Evolutionary conservation across 2,797 vertebrate species (phyloP), one percentile per base, ranked within the genome.

Genomic region (Anabas testudineus): DNA sequence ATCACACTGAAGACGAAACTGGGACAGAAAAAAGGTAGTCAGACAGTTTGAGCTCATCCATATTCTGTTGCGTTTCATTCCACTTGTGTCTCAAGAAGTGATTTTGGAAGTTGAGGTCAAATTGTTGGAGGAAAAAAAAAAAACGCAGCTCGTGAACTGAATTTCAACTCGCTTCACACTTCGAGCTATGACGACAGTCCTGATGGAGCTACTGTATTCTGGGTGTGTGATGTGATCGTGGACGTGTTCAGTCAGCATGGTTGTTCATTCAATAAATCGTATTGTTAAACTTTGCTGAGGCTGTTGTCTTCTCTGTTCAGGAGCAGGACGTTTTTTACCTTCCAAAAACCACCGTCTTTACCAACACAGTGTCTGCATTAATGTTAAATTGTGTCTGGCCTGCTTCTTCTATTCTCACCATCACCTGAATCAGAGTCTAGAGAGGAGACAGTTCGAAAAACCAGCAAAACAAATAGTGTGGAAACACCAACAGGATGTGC

Each of bases 261-360:
- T 85, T 90, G 80, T 91, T 88, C 75, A 63, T 82, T 87, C 74
- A 92, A 90, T 90, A 91, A 92, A 91, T 60, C 55, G 84, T 78
- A 81, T 54, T 88, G 86, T 88, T 54, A 81, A 91, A 87, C 72
- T 58, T 82, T 56, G 24, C 16, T 30, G 13, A 32, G 63, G 19
- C 62, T 66, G 32, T 41, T 61, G 61, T 78, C 54, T 54, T 42
- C 26, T 82, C 42, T 78, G 24, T 71, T 30, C 1, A 1, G 22
- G 30, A 62, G 45, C 36, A n/a, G 10, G 47, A 9, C 39, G 3
- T 37, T 52, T 32, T 34, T 7, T 10, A 9, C 2, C 18, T 63
- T 8, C n/a, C n/a, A n/a, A n/a, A n/a, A n/a, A n/a, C n/a, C n/a
- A n/a, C n/a, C n/a, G 26, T 28, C 26, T 28, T 26, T 28, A 16